Evolutionary conservation across 2,888 invertebrate species (phyloP), one percentile per base, ranked within the genome.

Genomic region (Philereme transversata): DNA sequence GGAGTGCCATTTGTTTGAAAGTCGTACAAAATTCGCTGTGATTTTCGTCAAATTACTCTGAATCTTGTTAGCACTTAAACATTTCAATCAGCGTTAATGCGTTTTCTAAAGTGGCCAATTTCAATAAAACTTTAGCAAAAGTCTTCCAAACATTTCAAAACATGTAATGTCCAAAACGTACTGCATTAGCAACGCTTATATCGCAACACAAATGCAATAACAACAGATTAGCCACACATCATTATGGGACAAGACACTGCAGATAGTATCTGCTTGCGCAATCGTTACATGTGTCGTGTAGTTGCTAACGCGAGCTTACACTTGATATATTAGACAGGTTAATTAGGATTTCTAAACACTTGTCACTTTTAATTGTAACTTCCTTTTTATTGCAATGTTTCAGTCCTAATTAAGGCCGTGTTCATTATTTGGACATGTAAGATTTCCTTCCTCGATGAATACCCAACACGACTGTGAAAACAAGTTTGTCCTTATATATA

Each of bases 161-260:
- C 62, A 22, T 34, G 57, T 53, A 62, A 68, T 34, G 66, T 33
- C 36, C 59, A 46, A 61, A 63, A 57, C 55, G 66, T 62, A 47
- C 51, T 53, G 55, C 55, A 64, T 56, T 64, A 46, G 60, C 35
- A 53, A 66, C 60, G 55, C 38, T 62, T 62, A 62, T 62, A 65
- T 57, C 65, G 66, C 70, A 65, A 62, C 45, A 54, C 60, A 59
- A 65, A 70, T 67, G 66, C 67, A 68, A 67, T 65, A 64, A 66
- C 64, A 65, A 44, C 66, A 64, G 57, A 70, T 70, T 70, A 62
- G 67, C 58, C 64, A 70, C 68, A 67, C 70, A 68, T 70, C 65
- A 68, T 68, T 67, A 70, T 65, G 65, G 63, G 69, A 63, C 60
- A 46, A 54, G 64, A 58, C 52, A 57, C 5, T 50, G 59, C 9